Percentiles rank a stretch among this genome's conserved stretches.
Conservation (phyloP, 2,888 invertebrate species). For the Hypsopygia costalis region DNA sequence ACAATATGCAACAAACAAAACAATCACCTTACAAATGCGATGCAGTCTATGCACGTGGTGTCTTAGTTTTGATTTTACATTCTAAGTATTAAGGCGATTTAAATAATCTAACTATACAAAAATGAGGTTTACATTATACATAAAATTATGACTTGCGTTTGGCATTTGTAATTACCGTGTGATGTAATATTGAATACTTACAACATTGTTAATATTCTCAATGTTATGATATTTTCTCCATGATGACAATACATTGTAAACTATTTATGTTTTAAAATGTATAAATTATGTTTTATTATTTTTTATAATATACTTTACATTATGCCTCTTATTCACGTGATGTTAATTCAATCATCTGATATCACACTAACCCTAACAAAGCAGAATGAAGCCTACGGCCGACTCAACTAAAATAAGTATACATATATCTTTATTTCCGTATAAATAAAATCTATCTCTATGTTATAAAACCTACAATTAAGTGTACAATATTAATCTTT, state of each 20-base stretch:
- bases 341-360: conserved; percentile 50
- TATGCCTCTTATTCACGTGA: conserved; percentile 65
- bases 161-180: conserved; percentile 53
- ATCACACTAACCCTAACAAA: conserved; percentile 54
- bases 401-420: conserved; percentile 47
- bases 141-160: conserved; percentile 62
- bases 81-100: conserved; percentile 67
- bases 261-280: conserved; percentile 1
- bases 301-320: conserved; percentile 44
- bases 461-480: conserved; percentile 70
- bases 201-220: conserved; percentile 1
- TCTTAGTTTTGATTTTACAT: conserved; percentile 47
- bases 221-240: neutral
- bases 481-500: conserved; percentile 71
- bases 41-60: conserved; percentile 72
- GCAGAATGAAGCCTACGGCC: conserved; percentile 60
- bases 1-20: conserved; percentile 37
- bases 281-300: conserved; percentile 8
- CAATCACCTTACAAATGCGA: conserved; percentile 69
- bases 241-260: neutral
- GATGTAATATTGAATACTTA: conserved; percentile 36
- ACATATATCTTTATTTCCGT: conserved; percentile 62
- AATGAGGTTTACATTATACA: conserved; percentile 63
- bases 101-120: conserved; percentile 57
- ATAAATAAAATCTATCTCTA: conserved; percentile 73